These are phyloP conservation scores for Corythoichthys haematopterus DNA, from an alignment of 2,113 vertebrate genomes.

Conservation along the genomic window DNA sequence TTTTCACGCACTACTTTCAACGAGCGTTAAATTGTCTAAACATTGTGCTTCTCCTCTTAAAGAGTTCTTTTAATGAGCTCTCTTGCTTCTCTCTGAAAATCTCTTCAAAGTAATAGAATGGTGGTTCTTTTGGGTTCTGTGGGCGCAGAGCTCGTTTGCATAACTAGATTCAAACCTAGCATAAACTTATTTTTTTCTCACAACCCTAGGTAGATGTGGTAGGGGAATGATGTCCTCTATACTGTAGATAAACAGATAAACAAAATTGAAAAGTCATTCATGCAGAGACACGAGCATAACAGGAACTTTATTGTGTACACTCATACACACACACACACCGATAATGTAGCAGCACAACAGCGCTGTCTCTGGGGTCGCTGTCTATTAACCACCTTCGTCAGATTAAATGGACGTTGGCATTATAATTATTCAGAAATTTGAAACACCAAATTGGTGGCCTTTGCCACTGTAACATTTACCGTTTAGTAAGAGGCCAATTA, in stretches of 20 bases:
- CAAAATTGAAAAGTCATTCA: conserved; percentile 33
- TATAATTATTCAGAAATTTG: conserved; percentile 2
- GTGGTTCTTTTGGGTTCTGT: conserved; percentile 12
- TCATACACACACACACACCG: background rate
- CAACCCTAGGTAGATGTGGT: conserved; percentile 1
- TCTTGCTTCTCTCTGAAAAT: conserved; percentile 4
- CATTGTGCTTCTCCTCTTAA: conserved; percentile 18
- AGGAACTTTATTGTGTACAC: background rate
- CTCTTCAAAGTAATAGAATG: conserved; percentile 17
- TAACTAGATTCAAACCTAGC: conserved; percentile 31
- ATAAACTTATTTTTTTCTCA: conserved; percentile 17
- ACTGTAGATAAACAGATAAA: conserved; percentile 24
- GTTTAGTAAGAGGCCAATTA: conserved; percentile 51
- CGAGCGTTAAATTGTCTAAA: background rate
- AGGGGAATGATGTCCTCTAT: conserved; percentile 16
- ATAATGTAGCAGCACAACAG: background rate
- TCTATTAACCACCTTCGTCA: conserved; percentile 24
- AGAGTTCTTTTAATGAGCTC: conserved; percentile 33
- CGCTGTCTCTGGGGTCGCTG: background rate
- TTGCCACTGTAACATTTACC: conserved; percentile 38
- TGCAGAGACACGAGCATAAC: background rate
- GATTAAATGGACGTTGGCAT: conserved; percentile 1
- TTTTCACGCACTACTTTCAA: background rate
- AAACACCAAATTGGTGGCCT: conserved; percentile 19
- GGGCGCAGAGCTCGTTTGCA: conserved; percentile 20